Evolutionary conservation across 2,113 vertebrate species (phyloP).

Genomic region (Carassius gibelio): DNA sequence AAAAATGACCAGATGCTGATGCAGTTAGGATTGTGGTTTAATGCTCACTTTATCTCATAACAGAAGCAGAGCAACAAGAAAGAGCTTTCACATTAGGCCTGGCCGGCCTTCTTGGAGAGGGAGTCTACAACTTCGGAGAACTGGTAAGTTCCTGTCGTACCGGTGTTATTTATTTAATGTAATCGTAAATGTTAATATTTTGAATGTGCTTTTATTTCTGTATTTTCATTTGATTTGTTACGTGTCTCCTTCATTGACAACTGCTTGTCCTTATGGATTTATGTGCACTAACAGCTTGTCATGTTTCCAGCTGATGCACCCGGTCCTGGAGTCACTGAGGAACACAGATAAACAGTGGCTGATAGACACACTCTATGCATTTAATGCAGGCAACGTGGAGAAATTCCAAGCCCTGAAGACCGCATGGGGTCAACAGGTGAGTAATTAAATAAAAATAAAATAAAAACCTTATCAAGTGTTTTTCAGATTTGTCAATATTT

Average conservation of each 20-base stretch:
- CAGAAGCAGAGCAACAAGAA: conserved; percentile 95
- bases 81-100: conserved; percentile 94
- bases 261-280: not conserved
- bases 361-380: conserved; percentile 93
- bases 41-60: not conserved
- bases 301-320: conserved; percentile 92
- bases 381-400: conserved; percentile 94
- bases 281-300: not conserved
- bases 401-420: conserved; percentile 90
- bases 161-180: not conserved
- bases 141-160: conserved; percentile 76
- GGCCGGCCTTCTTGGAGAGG: conserved; percentile 92
- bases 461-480: not conserved
- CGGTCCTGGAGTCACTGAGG: conserved; percentile 90
- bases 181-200: not conserved
- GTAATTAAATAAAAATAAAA: not conserved
- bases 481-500: not conserved
- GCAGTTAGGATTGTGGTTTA: not conserved
- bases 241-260: not conserved
- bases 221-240: too few relatives aligned
- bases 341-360: conserved; percentile 96
- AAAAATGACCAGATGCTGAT: not conserved
- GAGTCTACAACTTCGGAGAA: conserved; percentile 97
- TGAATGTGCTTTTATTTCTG: not conserved
- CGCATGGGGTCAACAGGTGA: conserved; percentile 94